A percentile compares a stretch with the other conserved stretches of the same genome.
Conservation (phyloP, 37 sponge, comb jelly and placozoan species). For the Spongilla lacustris region DNA sequence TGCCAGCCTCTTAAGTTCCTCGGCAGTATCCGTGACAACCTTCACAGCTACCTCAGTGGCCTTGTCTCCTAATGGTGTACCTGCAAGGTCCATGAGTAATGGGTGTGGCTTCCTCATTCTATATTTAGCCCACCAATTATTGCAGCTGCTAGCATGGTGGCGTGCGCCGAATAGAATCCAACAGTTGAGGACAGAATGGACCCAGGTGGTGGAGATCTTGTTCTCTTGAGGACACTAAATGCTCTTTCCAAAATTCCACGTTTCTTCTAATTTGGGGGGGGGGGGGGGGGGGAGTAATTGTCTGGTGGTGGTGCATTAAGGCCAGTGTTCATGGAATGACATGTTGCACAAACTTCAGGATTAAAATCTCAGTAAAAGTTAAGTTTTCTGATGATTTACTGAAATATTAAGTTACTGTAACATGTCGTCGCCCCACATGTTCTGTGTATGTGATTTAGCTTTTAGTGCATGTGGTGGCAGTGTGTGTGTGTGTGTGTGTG, state of each 20-base stretch:
- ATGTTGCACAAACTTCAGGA: no score
- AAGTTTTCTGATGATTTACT: no score
- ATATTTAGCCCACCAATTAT: slow-evolving; percentile 45
- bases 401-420: no score
- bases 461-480: neutral
- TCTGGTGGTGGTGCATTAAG: neutral
- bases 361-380: no score
- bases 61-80: slow-evolving; percentile 65
- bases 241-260: slow-evolving; percentile 29
- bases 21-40: slow-evolving; percentile 64
- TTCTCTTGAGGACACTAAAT: slow-evolving; percentile 34
- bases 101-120: neutral
- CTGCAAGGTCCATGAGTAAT: slow-evolving; percentile 3
- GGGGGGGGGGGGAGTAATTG: neutral
- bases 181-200: slow-evolving; percentile 62
- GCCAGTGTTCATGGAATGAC: no score
- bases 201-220: neutral
- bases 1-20: slow-evolving; percentile 54
- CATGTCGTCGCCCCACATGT: neutral
- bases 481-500: neutral
- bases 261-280: neutral
- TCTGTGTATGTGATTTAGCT: neutral
- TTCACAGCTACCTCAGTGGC: slow-evolving; percentile 63
- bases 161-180: slow-evolving; percentile 72
- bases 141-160: slow-evolving; percentile 64